Evolutionary conservation across 2,888 invertebrate species (phyloP), one percentile per base, ranked within the genome.

Genomic region (Pseudococcus jackbeardsleyi): DNA sequence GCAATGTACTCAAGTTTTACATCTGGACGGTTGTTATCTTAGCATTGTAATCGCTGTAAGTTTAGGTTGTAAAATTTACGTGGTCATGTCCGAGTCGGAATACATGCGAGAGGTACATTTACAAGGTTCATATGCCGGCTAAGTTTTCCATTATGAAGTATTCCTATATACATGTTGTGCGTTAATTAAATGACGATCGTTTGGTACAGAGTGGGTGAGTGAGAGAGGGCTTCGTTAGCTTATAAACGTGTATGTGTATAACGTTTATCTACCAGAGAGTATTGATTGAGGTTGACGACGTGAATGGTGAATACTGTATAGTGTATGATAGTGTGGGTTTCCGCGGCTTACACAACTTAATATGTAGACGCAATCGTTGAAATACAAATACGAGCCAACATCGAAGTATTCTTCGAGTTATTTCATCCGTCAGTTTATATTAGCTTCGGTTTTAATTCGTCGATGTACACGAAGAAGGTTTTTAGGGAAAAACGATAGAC

Each of bases 11-110:
- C 39, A 42, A 79, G 79, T 46, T 42, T 39, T 42, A 79, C 79
- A 79, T 79, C 39, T 79, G 46, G 42, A 42, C 79, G 46, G 42
- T 79, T 42, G 79, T 79, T 79, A 79, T 79, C 79, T 79, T 79
- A n/a, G 79, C 39, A 42, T 79, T 79, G 46, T 79, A 79, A 79
- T 79, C 79, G 79, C 42, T 79, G 46, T n/a, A 59, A 79, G 79
- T 79, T 79, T 79, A 79, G 33, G 33, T 72, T 72, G 68, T 72
- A 72, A 72, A 72, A 33, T 72, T 72, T 72, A 72, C 33, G 33
- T 33, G 68, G 68, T 72, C 33, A 72, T 26, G 33, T 72, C 59
- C 26, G 68, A 72, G 68, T 72, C 12, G 11, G 33, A 15, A 72
- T 72, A 33, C 26, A 72, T 72, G 68, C 22, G 26, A 33, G 33